A percentile compares a stretch with the other conserved stretches of the same genome.
Conservation (phyloP, 2,113 vertebrate species). For the Caracal caracal region DNA sequence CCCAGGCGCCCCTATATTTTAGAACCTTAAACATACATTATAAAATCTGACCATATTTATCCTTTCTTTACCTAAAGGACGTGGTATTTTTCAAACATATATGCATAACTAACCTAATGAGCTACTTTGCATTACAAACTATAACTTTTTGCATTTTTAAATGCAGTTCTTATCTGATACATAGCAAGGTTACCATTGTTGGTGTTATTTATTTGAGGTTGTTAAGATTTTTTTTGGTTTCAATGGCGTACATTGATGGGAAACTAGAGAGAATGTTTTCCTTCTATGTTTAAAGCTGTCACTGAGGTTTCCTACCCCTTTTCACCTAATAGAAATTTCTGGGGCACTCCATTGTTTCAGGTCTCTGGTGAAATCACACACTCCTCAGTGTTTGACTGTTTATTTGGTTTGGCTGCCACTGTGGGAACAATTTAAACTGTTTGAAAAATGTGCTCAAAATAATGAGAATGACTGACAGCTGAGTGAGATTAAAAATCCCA, state of each 20-base stretch:
- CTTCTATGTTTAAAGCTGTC: slow-evolving; percentile 27
- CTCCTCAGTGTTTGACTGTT: slow-evolving; percentile 44
- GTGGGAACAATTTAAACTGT: slow-evolving; percentile 64
- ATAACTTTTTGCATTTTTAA: background rate
- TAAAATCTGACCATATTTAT: background rate
- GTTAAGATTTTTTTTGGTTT: background rate
- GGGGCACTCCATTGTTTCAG: background rate
- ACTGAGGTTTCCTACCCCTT: background rate
- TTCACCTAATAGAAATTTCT: slow-evolving; percentile 16
- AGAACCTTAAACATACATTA: background rate
- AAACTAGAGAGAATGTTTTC: slow-evolving; percentile 29
- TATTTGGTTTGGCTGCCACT: slow-evolving; percentile 65
- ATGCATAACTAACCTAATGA: background rate
- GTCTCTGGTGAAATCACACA: slow-evolving; percentile 56
- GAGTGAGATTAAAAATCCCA: slow-evolving; percentile 66
- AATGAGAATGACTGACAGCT: slow-evolving; percentile 68
- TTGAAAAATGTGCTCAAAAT: slow-evolving; percentile 69
- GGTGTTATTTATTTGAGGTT: background rate
- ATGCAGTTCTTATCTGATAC: background rate
- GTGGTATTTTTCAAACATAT: background rate
- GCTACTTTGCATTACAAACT: background rate
- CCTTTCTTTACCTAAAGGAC: background rate
- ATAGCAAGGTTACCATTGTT: background rate
- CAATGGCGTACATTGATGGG: background rate
- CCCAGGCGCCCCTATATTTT: no score